Evolutionary conservation across 2,113 vertebrate species (phyloP).

Genomic region (Sturnira hondurensis): DNA sequence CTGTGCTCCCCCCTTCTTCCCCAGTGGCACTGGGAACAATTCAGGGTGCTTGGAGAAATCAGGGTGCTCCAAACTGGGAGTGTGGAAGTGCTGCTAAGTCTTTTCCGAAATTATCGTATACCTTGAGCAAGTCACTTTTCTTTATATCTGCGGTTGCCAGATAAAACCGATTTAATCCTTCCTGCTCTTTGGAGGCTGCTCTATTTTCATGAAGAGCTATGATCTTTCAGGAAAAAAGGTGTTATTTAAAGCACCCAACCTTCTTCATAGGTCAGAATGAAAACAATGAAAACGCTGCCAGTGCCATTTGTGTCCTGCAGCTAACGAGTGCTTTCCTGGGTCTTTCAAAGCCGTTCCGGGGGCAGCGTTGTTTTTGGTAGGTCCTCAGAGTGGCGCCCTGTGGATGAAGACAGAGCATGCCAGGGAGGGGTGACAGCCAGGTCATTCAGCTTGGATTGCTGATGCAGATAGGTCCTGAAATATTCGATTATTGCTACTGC

Average conservation of each 20-base stretch:
- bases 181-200: not conserved
- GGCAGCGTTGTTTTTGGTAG: not conserved
- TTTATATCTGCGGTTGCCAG: not conserved
- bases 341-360: not conserved
- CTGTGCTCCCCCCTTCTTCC: not conserved
- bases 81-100: not conserved
- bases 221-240: slow-evolving; percentile 5
- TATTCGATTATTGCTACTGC: not conserved
- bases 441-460: not conserved
- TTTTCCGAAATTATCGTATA: not conserved
- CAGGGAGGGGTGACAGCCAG: not conserved
- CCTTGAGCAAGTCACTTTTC: not conserved
- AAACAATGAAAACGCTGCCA: not conserved
- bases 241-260: not conserved
- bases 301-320: not conserved
- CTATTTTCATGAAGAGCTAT: slow-evolving; percentile 6
- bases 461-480: not conserved
- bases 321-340: not conserved
- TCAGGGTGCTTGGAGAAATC: not conserved
- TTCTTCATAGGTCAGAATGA: not conserved
- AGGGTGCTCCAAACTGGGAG: not conserved
- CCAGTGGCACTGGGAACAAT: not conserved
- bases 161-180: not conserved
- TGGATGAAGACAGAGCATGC: not conserved
- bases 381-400: not conserved